Base-by-base conservation (phyloP, 1,140 invertebrate genomes). In the Diabrotica virgifera region DNA sequence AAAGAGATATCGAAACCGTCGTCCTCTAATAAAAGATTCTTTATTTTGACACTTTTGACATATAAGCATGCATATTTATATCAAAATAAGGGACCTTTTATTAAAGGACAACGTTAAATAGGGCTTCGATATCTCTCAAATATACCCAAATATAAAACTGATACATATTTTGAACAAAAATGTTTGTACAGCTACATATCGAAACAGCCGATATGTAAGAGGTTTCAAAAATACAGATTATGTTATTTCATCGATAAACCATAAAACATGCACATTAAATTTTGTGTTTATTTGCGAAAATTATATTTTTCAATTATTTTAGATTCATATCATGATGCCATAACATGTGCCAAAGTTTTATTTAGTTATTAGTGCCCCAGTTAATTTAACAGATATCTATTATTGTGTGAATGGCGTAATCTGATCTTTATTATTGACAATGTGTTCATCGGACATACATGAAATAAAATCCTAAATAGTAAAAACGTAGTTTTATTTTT, bases 371-470 rank as follows among this genome's bases (percentile, higher is more conserved):
- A 8, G 55, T 57, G n/a, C 24, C 36, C 36, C 4, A 35, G 24
- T 36, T 38, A 8, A 12, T 6, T 36, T 36, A 35, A 14, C 14
- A 61, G 54, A 62, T 62, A 62, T 46, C 54, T 36, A 52, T 58
- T 40, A 37, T 50, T 51, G n/a, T 13, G 5, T 70, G 73, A 74
- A 74, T 75, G 70, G 73, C 69, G 69, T 68, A 74, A 74, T 75
- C 70, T 77, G 75, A 74, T 72, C 60, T 71, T 72, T 67, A 74
- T 73, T 74, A 74, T 76, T 76, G 68, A 78, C 71, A 73, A 78
- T 78, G 76, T 78, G 77, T 78, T 78, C 77, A 78, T 77, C 76
- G 77, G 72, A 73, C 75, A 74, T 76, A 74, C 64, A 72, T 72
- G 67, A 72, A 76, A 77, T 77, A 78, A 77, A 78, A 66, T 68